Percentiles rank a stretch among this genome's conserved stretches.
Evolutionary conservation across 2,888 invertebrate species (phyloP).

Genomic region (Sympetrum striolatum): DNA sequence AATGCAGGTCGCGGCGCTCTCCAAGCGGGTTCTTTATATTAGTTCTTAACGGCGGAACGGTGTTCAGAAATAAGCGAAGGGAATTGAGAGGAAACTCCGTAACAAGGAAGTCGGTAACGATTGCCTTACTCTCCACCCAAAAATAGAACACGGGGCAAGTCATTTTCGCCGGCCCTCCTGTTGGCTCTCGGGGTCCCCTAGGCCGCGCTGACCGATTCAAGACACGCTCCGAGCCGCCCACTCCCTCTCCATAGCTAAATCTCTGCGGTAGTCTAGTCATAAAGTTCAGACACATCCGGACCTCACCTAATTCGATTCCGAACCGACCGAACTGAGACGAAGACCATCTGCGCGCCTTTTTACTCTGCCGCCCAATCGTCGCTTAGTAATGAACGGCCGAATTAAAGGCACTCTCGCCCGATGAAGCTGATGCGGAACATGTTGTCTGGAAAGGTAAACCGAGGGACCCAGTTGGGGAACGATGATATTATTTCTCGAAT

Average conservation of each 20-base stretch:
- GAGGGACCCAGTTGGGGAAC: too few relatives aligned
- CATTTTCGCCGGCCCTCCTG: not conserved
- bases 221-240: not conserved
- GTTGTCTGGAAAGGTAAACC: too few relatives aligned
- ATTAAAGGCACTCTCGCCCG: too few relatives aligned
- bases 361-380: not conserved
- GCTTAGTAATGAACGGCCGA: too few relatives aligned
- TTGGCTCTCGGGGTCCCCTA: not conserved
- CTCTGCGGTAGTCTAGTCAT: not conserved
- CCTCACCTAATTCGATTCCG: not conserved
- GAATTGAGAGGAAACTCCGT: not conserved
- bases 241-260: not conserved
- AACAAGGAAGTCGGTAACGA: not conserved
- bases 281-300: not conserved
- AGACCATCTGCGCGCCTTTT: not conserved
- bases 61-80: not conserved
- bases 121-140: not conserved
- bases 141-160: not conserved
- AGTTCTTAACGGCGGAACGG: not conserved
- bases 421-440: too few relatives aligned
- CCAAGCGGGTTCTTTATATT: not conserved
- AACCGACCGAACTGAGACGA: not conserved
- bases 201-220: not conserved
- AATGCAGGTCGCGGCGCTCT: not conserved
- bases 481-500: too few relatives aligned